Evolutionary conservation across 2,888 invertebrate genomes (phyloP), one percentile per base, ranked within the genome.

Genomic region (Cryptocephalus moraei): DNA sequence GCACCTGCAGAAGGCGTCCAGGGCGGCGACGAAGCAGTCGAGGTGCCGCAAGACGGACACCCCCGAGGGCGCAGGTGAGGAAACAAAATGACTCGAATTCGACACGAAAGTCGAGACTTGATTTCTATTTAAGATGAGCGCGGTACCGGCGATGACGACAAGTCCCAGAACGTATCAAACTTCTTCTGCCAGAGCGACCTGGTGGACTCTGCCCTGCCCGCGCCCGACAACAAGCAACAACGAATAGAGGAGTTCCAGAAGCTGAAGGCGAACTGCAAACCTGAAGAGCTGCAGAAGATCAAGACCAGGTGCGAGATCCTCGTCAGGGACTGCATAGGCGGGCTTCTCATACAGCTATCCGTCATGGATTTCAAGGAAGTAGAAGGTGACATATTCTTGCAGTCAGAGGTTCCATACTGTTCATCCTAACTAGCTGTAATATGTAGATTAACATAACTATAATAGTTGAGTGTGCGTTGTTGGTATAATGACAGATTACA

Each of bases 321-420:
- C 49, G 83, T 91, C 10, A 78, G 89, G 57, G 85, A 87, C 59
- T 91, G 90, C 68, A 88, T 90, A 60, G 86, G 86, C 33, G 86
- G 88, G 45, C 74, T 91, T 50, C 70, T 91, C 47, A 75, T 89
- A 46, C 86, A 88, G 67, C 75, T 91, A 53, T 86, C 87, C 10
- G 77, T 86, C 55, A 84, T 88, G 65, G 85, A 89, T 65, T 91
- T 90, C 69, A 86, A 82, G 62, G 88, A 89, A 71, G 81, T 91
- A 62, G 90, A 90, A 81, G 88, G 90, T 89, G 69, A 50, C n/a
- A n/a, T n/a, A n/a, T n/a, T n/a, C n/a, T n/a, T n/a, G n/a, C n/a
- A 13, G 31, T 32, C n/a, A 22, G 22, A 6, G 22, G 38, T 38
- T 12, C 38, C 6, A 11, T 4, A 22, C 22, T 22, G 22, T 22